phyloP scores from a whole-genome alignment of 1,140 invertebrate species.

The Drosophila yakuba region DNA sequence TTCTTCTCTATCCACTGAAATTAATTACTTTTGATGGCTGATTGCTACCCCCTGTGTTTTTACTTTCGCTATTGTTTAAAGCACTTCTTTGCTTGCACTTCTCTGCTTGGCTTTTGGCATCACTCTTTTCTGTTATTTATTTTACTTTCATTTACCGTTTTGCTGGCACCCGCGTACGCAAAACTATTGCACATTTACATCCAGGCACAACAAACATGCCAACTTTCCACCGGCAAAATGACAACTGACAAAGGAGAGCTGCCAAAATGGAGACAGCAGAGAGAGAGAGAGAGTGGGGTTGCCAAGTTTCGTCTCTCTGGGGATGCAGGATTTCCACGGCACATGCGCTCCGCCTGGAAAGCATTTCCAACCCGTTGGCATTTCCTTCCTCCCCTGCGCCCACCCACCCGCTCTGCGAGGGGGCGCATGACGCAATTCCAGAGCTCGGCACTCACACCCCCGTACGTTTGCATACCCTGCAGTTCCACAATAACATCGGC shows the following conservation, averaged over 20 bases:
- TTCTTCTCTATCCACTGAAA: background rate
- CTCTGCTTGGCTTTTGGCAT: background rate
- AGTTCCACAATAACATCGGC: no score
- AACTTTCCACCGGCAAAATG: constrained; percentile 71
- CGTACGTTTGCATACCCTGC: constrained; percentile 21
- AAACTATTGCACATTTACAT: constrained; percentile 25
- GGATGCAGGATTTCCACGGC: constrained; percentile 29
- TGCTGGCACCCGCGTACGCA: constrained; percentile 10
- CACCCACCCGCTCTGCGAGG: background rate
- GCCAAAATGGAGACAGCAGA: constrained; percentile 6
- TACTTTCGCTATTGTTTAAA: background rate
- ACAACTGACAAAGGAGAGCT: constrained; percentile 57
- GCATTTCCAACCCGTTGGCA: constrained; percentile 73
- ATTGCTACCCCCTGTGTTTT: background rate
- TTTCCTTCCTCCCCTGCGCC: constrained; percentile 28
- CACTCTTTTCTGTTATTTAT: background rate
- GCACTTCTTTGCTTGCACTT: background rate
- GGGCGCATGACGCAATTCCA: constrained; percentile 45
- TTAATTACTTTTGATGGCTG: background rate
- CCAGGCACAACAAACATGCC: constrained; percentile 57
- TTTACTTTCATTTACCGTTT: constrained; percentile 27
- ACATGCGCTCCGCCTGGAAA: constrained; percentile 50
- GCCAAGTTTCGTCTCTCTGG: constrained; percentile 10
- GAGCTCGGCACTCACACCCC: constrained; percentile 4
- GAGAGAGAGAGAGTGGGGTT: constrained; percentile 39